A percentile compares a stretch with the other conserved stretches of the same genome.
Evolutionary conservation across 2,888 invertebrate species (phyloP).

Genomic region (Mythimna loreyi): DNA sequence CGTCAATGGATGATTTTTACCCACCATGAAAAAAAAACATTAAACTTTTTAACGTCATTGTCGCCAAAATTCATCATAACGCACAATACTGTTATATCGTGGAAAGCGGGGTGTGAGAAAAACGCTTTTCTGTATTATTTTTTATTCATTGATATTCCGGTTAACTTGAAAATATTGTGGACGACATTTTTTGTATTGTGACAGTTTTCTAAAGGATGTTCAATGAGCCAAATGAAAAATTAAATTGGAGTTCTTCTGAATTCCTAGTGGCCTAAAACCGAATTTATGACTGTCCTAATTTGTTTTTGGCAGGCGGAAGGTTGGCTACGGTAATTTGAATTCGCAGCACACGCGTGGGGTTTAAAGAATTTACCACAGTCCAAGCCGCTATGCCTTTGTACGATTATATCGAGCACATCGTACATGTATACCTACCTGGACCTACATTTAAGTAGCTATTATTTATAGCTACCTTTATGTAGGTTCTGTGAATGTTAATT

Average conservation of each 20-base stretch:
- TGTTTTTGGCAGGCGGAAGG: slow-evolving; percentile 6
- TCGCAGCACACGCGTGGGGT: slow-evolving; percentile 5
- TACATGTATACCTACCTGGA: not conserved
- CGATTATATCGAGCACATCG: slow-evolving; percentile 12
- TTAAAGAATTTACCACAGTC: slow-evolving; percentile 31
- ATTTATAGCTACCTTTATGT: not conserved
- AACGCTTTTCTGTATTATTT: too few relatives aligned
- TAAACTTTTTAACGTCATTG: slow-evolving; percentile 2
- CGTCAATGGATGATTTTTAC: too few relatives aligned
- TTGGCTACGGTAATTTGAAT: slow-evolving; percentile 13
- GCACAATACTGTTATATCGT: too few relatives aligned
- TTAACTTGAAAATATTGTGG: too few relatives aligned
- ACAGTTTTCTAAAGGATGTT: too few relatives aligned
- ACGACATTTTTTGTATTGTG: too few relatives aligned
- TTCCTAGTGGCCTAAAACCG: slow-evolving; percentile 4
- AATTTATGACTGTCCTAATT: slow-evolving; percentile 36
- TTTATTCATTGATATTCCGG: too few relatives aligned
- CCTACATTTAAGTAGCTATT: too few relatives aligned
- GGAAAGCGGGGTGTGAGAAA: too few relatives aligned
- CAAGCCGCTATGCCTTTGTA: slow-evolving; percentile 14
- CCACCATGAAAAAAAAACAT: too few relatives aligned
- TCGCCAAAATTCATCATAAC: slow-evolving; percentile 5
- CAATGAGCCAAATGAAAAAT: not conserved
- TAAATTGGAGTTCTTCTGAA: slow-evolving; percentile 3
- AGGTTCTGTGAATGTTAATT: slow-evolving; percentile 1